A percentile compares a stretch with the other conserved stretches of the same genome.
Conservation (phyloP, 2,888 invertebrate genomes). For the Ennomos erosarius region DNA sequence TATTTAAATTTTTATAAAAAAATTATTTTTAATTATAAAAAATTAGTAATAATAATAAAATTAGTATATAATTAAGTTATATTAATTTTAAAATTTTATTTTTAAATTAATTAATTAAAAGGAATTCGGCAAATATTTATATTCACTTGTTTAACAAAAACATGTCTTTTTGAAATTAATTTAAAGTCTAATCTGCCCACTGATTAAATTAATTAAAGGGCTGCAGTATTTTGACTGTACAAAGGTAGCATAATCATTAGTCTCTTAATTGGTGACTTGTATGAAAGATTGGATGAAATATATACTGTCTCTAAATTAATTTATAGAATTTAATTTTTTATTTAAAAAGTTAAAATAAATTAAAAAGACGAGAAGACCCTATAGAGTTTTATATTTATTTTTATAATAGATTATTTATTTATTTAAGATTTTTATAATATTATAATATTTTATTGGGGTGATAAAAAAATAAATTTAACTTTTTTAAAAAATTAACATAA, state of each 20-base stretch:
- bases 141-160: slow-evolving; percentile 92
- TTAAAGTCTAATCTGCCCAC: slow-evolving; percentile 90
- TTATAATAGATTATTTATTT: slow-evolving; percentile 62
- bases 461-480: slow-evolving; percentile 86
- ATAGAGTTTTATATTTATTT: slow-evolving; percentile 87
- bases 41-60: slow-evolving; percentile 85
- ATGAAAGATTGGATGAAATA: slow-evolving; percentile 91
- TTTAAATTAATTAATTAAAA: slow-evolving; percentile 74
- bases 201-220: slow-evolving; percentile 88
- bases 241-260: slow-evolving; percentile 92
- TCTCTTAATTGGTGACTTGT: slow-evolving; percentile 92
- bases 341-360: slow-evolving; percentile 87
- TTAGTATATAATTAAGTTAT: slow-evolving; percentile 80
- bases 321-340: slow-evolving; percentile 76
- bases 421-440: slow-evolving; percentile 56
- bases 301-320: slow-evolving; percentile 81
- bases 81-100: slow-evolving; percentile 51
- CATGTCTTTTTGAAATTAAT: slow-evolving; percentile 88
- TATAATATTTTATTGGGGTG: slow-evolving; percentile 87
- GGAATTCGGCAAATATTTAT: slow-evolving; percentile 87
- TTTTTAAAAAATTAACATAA: slow-evolving; percentile 66
- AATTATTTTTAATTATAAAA: slow-evolving; percentile 71
- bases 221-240: slow-evolving; percentile 92
- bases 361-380: slow-evolving; percentile 92
- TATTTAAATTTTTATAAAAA: slow-evolving; percentile 77